Conservation (phyloP, 1,140 invertebrate species). For the Papilio polytes region DNA sequence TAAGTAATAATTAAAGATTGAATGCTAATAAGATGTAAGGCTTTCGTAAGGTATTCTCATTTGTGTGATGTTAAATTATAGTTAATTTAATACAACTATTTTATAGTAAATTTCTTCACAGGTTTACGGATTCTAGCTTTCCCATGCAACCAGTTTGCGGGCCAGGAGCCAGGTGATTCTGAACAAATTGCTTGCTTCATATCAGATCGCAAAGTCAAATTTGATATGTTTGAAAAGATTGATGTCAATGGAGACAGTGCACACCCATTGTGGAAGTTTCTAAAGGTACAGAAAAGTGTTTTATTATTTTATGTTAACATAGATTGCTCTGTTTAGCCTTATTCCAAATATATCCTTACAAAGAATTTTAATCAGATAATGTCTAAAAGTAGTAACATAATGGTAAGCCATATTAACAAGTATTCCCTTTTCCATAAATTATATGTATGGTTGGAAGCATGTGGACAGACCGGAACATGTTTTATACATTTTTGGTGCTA, state of each 20-base stretch:
- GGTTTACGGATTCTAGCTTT: slow-evolving; percentile 93
- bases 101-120: slow-evolving; percentile 50
- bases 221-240: slow-evolving; percentile 90
- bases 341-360: too few species aligned
- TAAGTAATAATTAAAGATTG: too few species aligned
- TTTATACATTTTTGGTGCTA: too few species aligned
- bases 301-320: slow-evolving; percentile 28
- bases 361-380: too few species aligned
- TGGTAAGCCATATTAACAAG: too few species aligned
- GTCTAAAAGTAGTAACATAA: too few species aligned
- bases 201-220: slow-evolving; percentile 89
- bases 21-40: too few species aligned
- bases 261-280: slow-evolving; percentile 94
- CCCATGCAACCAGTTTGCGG: slow-evolving; percentile 96
- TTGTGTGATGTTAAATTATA: too few species aligned
- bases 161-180: slow-evolving; percentile 91
- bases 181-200: slow-evolving; percentile 92
- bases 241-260: slow-evolving; percentile 96
- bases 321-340: not conserved
- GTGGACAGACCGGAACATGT: too few species aligned
- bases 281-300: slow-evolving; percentile 85
- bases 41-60: too few species aligned
- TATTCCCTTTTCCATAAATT: too few species aligned
- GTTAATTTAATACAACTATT: not conserved
- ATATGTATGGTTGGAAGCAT: too few species aligned